A percentile compares a stretch with the other conserved stretches of the same genome.
phyloP scores from a whole-genome alignment of 2,797 vertebrate genomes.

The Scolopax rusticola region DNA sequence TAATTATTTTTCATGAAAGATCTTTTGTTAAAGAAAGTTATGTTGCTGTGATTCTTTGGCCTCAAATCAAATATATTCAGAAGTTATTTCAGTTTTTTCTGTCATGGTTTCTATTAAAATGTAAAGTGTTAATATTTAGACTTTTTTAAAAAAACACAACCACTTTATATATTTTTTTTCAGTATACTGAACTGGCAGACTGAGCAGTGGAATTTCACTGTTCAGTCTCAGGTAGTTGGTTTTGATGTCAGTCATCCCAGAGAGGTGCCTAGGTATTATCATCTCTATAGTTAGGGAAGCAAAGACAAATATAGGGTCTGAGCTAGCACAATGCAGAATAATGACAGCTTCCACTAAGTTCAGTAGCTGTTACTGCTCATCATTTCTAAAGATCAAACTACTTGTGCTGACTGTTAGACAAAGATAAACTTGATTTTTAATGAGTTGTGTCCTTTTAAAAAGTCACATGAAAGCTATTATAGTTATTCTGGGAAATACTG shows the following conservation, averaged over 20 bases:
- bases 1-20: neutral
- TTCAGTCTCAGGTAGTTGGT: neutral
- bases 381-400: neutral
- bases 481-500: neutral
- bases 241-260: neutral
- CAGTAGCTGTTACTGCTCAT: neutral
- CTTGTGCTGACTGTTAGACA: neutral
- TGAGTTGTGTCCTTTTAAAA: neutral
- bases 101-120: neutral
- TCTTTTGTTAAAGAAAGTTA: neutral
- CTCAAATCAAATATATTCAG: neutral
- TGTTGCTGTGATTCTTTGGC: neutral
- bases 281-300: neutral
- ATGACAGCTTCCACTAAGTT: constrained; percentile 7
- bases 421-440: neutral
- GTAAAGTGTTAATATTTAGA: neutral
- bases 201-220: neutral
- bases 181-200: neutral
- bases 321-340: neutral
- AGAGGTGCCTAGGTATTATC: neutral
- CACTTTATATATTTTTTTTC: neutral
- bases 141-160: neutral
- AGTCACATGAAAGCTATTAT: neutral
- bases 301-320: neutral
- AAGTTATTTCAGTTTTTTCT: neutral